Evolutionary conservation across 2,113 vertebrate genomes (phyloP).

Genomic region (Philantomba maxwellii): DNA sequence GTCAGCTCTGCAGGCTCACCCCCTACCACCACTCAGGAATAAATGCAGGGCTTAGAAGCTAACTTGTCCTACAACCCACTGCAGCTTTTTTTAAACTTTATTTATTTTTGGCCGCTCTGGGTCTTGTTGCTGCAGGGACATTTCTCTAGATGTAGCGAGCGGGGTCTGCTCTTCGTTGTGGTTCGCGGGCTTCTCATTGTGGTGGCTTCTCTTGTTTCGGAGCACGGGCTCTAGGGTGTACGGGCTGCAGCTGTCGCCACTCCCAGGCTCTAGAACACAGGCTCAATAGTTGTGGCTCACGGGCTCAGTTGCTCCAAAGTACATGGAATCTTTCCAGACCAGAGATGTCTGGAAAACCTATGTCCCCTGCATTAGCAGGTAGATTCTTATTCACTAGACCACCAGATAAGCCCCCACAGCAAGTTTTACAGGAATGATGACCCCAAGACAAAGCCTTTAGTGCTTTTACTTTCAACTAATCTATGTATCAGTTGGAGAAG

Average conservation of each 20-base stretch:
- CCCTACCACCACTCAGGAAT: too few species aligned
- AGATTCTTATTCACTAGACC: neutral
- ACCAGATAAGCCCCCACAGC: neutral
- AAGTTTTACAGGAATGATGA: neutral
- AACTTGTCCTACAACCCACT: neutral
- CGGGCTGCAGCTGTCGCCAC: neutral
- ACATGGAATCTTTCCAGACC: neutral
- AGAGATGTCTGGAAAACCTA: neutral
- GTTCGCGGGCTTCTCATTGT: accelerated
- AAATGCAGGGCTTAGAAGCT: neutral
- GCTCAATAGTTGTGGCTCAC: neutral
- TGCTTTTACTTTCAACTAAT: neutral
- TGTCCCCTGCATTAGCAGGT: neutral
- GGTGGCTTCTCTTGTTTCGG: neutral
- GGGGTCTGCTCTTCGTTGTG: neutral
- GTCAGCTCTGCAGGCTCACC: neutral
- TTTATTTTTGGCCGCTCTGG: neutral
- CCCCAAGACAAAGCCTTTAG: neutral
- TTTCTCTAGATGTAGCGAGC: neutral
- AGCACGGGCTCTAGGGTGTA: neutral
- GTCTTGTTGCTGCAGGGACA: neutral
- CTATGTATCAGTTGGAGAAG: neutral
- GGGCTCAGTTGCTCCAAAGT: neutral
- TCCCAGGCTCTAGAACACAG: neutral
- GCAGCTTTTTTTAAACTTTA: neutral